A percentile compares a stretch with the other conserved stretches of the same genome.
Conservation (phyloP, 35 echinoderm and acorn worm species). For the Nesometra sesokonis region DNA sequence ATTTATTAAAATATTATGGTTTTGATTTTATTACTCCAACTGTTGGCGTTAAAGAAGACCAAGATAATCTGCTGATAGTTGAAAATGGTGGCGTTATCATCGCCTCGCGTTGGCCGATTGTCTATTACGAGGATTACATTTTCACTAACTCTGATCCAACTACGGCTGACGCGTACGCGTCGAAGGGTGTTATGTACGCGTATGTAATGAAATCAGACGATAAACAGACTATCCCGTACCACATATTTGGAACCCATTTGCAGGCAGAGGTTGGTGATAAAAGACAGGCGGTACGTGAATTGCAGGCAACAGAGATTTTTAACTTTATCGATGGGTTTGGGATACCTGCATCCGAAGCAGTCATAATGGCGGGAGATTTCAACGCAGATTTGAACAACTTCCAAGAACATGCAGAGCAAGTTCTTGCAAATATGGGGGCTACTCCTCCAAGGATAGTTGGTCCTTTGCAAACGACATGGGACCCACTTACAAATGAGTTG, state of each 20-base stretch:
- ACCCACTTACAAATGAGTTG: background rate
- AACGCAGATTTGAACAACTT: background rate
- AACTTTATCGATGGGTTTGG: background rate
- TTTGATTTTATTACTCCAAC: slow-evolving; percentile 44
- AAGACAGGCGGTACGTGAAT: background rate
- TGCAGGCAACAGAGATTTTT: background rate
- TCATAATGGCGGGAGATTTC: background rate
- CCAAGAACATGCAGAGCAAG: background rate
- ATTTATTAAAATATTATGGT: slow-evolving; percentile 53
- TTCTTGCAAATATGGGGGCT: background rate
- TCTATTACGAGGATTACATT: background rate
- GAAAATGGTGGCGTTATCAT: slow-evolving; percentile 6
- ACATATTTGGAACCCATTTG: background rate
- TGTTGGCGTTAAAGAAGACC: slow-evolving; percentile 11
- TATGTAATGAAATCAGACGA: background rate
- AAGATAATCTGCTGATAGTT: background rate
- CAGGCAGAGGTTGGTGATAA: background rate
- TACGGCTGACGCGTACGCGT: background rate
- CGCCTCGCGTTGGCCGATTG: slow-evolving; percentile 12
- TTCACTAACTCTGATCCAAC: background rate
- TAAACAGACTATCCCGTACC: background rate
- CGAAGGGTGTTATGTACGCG: background rate
- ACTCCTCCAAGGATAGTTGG: background rate
- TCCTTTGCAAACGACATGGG: background rate
- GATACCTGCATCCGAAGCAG: background rate